Percentiles rank a stretch among this genome's conserved stretches.
Conservation (phyloP, 2,113 vertebrate species). For the Scopus umbretta region DNA sequence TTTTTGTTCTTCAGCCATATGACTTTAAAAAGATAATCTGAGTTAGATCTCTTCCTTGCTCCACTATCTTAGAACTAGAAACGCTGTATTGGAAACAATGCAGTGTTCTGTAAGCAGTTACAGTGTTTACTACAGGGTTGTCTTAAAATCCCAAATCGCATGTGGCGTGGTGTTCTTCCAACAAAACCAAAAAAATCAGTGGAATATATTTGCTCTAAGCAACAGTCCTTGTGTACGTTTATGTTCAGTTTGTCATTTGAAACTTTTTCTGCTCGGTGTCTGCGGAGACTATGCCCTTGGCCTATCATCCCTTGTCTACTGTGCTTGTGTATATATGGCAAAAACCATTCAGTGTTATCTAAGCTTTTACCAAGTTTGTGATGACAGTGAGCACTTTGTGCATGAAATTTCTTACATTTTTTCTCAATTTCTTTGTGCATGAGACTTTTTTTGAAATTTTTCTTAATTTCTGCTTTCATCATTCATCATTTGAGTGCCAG, state of each 20-base stretch:
- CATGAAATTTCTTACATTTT: too few species aligned
- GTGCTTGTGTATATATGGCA: neutral
- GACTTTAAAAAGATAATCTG: neutral
- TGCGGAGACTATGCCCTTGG: neutral
- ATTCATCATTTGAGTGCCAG: neutral
- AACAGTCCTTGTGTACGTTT: neutral
- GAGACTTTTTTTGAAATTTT: neutral
- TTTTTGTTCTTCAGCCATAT: neutral
- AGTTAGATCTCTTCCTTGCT: neutral
- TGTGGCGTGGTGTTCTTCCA: neutral
- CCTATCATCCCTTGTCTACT: neutral
- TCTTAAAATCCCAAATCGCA: neutral
- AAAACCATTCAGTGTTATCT: neutral
- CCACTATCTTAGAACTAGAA: neutral
- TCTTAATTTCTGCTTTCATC: neutral
- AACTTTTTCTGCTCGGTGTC: neutral
- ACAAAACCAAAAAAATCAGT: neutral
- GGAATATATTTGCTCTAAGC: neutral
- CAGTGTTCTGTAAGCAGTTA: neutral
- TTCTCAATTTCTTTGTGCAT: fast-evolving
- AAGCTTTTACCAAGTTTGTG: neutral
- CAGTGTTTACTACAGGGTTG: neutral
- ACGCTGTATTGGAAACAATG: neutral
- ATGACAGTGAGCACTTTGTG: neutral
- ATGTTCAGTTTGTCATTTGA: neutral